Evolutionary conservation across 2,888 invertebrate genomes (phyloP).

Genomic region (Choreutis nemorana): DNA sequence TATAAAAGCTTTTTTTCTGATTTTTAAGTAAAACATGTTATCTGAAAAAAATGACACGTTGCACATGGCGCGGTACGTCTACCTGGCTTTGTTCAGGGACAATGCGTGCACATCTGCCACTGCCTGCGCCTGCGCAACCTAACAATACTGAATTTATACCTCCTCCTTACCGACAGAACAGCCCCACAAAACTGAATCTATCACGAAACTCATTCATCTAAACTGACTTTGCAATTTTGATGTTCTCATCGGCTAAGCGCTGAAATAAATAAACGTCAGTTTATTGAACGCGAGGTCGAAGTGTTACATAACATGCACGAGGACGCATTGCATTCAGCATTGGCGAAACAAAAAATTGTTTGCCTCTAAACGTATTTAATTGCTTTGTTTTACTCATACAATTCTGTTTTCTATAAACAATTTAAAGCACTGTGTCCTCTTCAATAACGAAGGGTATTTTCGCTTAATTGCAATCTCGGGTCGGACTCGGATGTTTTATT

Average conservation of each 20-base stretch:
- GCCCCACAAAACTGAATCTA: constrained; percentile 20
- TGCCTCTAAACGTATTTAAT: constrained; percentile 19
- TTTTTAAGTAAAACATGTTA: constrained; percentile 50
- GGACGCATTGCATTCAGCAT: constrained; percentile 25
- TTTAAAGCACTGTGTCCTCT: too few relatives aligned
- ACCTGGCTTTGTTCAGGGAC: constrained; percentile 60
- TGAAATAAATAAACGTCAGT: constrained; percentile 13
- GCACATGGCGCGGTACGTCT: constrained; percentile 56
- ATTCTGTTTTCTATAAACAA: too few relatives aligned
- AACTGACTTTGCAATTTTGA: constrained; percentile 19
- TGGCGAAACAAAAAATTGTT: constrained; percentile 33
- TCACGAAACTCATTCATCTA: constrained; percentile 21
- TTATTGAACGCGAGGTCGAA: constrained; percentile 34
- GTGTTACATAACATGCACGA: constrained; percentile 38
- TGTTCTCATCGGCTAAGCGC: constrained; percentile 7
- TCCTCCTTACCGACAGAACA: constrained; percentile 8
- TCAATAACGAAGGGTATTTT: too few relatives aligned
- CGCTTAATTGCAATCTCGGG: constrained; percentile 15
- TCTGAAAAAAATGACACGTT: constrained; percentile 59
- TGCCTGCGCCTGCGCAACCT: constrained; percentile 30
- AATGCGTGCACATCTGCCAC: constrained; percentile 59
- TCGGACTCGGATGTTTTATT: too few relatives aligned
- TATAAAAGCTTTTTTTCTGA: constrained; percentile 37
- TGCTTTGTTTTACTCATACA: too few relatives aligned
- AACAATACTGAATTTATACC: constrained; percentile 17